phyloP scores from a whole-genome alignment of 2,888 invertebrate species.

The Phaonia tiefii region DNA sequence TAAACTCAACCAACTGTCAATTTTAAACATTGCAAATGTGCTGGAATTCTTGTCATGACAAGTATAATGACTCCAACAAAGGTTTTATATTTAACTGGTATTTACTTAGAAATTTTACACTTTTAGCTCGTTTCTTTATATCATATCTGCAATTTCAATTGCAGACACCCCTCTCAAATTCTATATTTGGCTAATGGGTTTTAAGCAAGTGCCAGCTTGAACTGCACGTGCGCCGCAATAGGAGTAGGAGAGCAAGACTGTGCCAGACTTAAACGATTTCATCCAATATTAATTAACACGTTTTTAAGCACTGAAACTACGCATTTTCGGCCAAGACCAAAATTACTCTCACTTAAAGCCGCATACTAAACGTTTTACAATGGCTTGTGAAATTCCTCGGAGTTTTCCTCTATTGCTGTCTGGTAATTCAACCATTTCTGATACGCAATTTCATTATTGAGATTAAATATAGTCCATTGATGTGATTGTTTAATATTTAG shows the following conservation, averaged over 20 bases:
- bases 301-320: background rate
- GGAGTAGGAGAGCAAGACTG: too few species aligned
- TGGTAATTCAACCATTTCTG: too few species aligned
- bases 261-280: too few species aligned
- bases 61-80: background rate
- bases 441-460: background rate
- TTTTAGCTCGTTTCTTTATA: too few species aligned
- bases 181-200: background rate
- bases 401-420: background rate
- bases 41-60: background rate
- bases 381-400: constrained; percentile 18
- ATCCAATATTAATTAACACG: constrained; percentile 10
- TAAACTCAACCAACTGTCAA: too few species aligned
- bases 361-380: background rate
- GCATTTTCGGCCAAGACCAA: constrained; percentile 17
- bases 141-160: background rate
- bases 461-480: too few species aligned
- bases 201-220: background rate
- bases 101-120: too few species aligned
- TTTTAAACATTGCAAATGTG: background rate
- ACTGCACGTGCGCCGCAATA: background rate
- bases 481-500: too few species aligned
- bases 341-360: background rate
- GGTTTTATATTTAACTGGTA: background rate
- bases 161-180: background rate